Conservation (phyloP, 92 coral and sea anemone species). For the Epizoanthus scotinus region DNA sequence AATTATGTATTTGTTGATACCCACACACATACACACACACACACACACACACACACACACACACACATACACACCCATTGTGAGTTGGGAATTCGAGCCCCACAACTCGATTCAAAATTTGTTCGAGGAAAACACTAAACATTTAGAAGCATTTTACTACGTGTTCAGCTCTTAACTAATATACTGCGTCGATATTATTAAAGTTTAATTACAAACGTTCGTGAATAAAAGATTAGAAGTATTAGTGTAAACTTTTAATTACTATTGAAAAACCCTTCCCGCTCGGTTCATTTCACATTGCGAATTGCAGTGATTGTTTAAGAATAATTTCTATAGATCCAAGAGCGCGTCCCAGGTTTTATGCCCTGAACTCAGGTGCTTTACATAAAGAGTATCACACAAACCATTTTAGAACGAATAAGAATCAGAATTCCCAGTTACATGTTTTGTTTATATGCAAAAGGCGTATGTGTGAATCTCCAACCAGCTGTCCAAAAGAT, state of each 20-base stretch:
- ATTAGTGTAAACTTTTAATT: slow-evolving; percentile 46
- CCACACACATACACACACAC: too few species aligned
- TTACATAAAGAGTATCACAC: too few species aligned
- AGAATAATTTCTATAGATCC: background rate
- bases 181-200: slow-evolving; percentile 30
- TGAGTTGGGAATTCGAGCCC: background rate
- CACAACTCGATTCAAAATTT: slow-evolving; percentile 20
- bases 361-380: too few species aligned
- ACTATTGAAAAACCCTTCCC: slow-evolving; percentile 26
- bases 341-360: too few species aligned
- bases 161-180: slow-evolving; percentile 36
- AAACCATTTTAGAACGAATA: too few species aligned
- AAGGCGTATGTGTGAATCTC: background rate
- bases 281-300: background rate
- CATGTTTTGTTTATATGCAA: slow-evolving; percentile 9
- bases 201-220: slow-evolving; percentile 43
- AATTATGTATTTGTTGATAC: background rate
- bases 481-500: slow-evolving; percentile 27
- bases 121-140: slow-evolving; percentile 14
- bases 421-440: too few species aligned
- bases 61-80: background rate
- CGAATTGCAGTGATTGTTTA: background rate
- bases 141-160: slow-evolving; percentile 33
- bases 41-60: too few species aligned
- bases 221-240: slow-evolving; percentile 42